Evolutionary conservation across 2,888 invertebrate genomes (phyloP).

Genomic region (Drosophila fungiperda): DNA sequence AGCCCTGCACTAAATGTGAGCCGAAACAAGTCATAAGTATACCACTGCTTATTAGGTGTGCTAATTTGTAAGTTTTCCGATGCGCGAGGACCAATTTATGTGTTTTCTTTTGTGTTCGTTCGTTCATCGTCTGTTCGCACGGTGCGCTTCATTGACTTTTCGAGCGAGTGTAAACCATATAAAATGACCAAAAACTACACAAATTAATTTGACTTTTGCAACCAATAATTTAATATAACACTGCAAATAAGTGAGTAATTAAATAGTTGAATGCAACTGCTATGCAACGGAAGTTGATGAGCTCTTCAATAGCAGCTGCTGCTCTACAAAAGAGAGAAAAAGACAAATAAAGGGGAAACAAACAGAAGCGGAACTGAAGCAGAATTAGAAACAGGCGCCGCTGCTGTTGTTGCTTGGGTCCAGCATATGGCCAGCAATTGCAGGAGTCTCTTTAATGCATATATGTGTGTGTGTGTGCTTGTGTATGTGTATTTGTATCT

Average conservation of each 20-base stretch:
- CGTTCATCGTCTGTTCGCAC: constrained; percentile 65
- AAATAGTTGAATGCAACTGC: constrained; percentile 2
- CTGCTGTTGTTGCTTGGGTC: constrained; percentile 30
- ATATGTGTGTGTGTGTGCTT: constrained; percentile 15
- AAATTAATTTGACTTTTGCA: constrained; percentile 19
- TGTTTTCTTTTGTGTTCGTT: constrained; percentile 68
- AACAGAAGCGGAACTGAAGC: constrained; percentile 42
- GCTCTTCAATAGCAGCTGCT: constrained; percentile 25
- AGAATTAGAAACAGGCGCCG: constrained; percentile 39
- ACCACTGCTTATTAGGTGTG: constrained; percentile 1
- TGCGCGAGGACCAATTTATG: constrained; percentile 37
- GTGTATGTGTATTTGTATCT: constrained; percentile 16
- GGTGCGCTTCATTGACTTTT: constrained; percentile 78
- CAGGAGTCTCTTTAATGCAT: constrained; percentile 39
- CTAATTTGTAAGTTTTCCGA: constrained; percentile 44
- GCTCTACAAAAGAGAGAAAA: constrained; percentile 40
- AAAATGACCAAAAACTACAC: constrained; percentile 31
- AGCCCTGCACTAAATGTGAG: constrained; percentile 20
- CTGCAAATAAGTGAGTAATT: background rate
- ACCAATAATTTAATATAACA: constrained; percentile 10
- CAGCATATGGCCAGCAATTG: constrained; percentile 55
- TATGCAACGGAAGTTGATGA: constrained; percentile 21
- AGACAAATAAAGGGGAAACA: constrained; percentile 37
- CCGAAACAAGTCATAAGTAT: background rate
- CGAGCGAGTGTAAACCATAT: constrained; percentile 48